A percentile compares a stretch with the other conserved stretches of the same genome.
Evolutionary conservation across 1,140 invertebrate species (phyloP).

Genomic region (Zaprionus africanus): DNA sequence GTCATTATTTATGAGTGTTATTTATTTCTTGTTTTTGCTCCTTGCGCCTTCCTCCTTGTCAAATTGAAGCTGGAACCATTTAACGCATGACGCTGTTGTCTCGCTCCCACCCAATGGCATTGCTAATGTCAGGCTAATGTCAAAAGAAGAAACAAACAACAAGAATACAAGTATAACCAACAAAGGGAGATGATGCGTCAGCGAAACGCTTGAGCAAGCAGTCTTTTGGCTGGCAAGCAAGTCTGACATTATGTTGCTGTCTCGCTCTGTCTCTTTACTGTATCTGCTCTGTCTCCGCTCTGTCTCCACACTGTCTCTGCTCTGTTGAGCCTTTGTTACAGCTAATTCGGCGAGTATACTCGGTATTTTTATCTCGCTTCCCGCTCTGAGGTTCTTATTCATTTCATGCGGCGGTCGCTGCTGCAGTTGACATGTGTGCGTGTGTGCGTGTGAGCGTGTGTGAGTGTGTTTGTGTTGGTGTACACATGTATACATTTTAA

Average conservation of each 20-base stretch:
- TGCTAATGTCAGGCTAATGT: neutral
- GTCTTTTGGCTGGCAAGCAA: conserved; percentile 15
- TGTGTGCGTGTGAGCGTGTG: neutral
- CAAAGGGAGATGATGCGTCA: conserved; percentile 10
- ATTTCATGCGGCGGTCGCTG: conserved; percentile 11
- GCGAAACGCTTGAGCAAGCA: conserved; percentile 23
- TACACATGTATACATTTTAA: conserved; percentile 16
- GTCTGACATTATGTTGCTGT: neutral
- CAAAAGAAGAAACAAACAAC: neutral
- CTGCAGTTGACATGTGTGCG: conserved; percentile 18
- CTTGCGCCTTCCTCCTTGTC: neutral
- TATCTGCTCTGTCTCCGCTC: neutral
- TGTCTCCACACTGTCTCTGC: neutral
- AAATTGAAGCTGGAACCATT: conserved; percentile 1
- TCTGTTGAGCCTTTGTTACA: conserved; percentile 3
- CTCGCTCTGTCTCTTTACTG: neutral
- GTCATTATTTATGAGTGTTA: conserved; percentile 12
- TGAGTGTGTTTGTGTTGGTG: neutral
- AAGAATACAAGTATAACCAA: neutral
- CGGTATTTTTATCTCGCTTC: conserved; percentile 4
- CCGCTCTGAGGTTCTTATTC: neutral
- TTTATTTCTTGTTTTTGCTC: conserved; percentile 8
- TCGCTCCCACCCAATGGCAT: conserved; percentile 1
- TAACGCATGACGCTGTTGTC: conserved; percentile 5
- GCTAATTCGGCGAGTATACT: conserved; percentile 6